Percentiles rank a stretch among this genome's conserved stretches.
Evolutionary conservation across 30 jellyfish, hydroid and myxozoan genomes (phyloP).

Genomic region (Haliclystus octoradiatus): DNA sequence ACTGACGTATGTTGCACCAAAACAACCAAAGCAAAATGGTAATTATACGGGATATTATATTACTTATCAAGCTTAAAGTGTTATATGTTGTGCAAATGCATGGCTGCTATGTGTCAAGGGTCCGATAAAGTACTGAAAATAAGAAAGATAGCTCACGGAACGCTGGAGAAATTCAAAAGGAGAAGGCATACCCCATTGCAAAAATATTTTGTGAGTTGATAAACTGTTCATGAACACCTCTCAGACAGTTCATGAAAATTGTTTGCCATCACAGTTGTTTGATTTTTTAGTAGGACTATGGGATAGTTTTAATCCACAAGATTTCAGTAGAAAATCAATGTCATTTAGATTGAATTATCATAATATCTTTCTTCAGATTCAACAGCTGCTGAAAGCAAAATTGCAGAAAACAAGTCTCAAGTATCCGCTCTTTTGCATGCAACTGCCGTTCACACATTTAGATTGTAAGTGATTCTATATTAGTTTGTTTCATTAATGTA

Average conservation of each 20-base stretch:
- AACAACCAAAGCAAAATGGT: slow-evolving; percentile 75
- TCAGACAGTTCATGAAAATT: not conserved
- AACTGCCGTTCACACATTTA: slow-evolving; percentile 61
- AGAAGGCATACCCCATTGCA: no score
- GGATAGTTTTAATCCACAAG: not conserved
- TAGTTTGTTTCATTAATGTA: not conserved
- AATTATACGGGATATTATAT: no score
- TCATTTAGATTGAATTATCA: no score
- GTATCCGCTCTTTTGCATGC: slow-evolving; percentile 60
- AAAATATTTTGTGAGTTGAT: no score
- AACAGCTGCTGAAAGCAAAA: slow-evolving; percentile 15
- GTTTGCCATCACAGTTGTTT: not conserved
- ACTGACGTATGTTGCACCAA: slow-evolving; percentile 63
- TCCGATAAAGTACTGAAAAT: not conserved
- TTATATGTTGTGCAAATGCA: not conserved
- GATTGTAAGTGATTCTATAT: slow-evolving; percentile 34
- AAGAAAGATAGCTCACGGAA: no score
- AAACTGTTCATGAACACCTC: not conserved
- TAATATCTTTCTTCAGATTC: no score
- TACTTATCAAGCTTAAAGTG: no score
- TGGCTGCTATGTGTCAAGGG: slow-evolving; percentile 3
- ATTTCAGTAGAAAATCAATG: not conserved
- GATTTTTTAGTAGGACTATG: not conserved
- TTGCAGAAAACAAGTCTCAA: slow-evolving; percentile 26
- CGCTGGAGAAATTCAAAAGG: no score